phyloP scores from a whole-genome alignment of 1,140 invertebrate species.

The Drosophila funebris region DNA sequence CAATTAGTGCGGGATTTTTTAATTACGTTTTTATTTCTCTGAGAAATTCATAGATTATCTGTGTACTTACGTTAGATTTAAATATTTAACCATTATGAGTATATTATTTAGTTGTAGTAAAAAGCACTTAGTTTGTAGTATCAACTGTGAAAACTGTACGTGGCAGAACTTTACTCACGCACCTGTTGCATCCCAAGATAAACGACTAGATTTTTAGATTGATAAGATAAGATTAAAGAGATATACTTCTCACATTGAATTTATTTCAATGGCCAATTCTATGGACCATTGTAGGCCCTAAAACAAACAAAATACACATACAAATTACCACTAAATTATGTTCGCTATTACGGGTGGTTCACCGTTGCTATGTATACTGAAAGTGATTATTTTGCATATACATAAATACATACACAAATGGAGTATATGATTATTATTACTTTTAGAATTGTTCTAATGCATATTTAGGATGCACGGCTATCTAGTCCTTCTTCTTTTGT shows the following conservation, averaged over 20 bases:
- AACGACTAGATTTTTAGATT: background rate
- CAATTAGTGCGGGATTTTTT: background rate
- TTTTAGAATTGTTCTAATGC: constrained; percentile 45
- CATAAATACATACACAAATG: constrained; percentile 22
- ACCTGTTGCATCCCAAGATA: constrained; percentile 3
- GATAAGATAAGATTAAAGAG: constrained; percentile 10
- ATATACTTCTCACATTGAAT: constrained; percentile 43
- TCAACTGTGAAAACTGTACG: background rate
- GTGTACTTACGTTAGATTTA: background rate
- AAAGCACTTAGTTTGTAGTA: background rate
- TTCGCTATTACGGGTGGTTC: constrained; percentile 16
- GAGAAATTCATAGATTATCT: no score
- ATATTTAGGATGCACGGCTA: constrained; percentile 5
- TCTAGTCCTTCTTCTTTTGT: constrained; percentile 77
- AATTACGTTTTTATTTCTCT: no score
- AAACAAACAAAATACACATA: constrained; percentile 48
- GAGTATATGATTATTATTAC: constrained; percentile 16
- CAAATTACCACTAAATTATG: constrained; percentile 49
- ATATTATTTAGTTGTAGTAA: background rate
- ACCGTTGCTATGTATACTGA: constrained; percentile 47
- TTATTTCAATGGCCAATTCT: constrained; percentile 39
- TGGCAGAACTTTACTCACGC: background rate
- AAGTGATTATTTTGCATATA: constrained; percentile 31
- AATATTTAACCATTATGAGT: background rate
- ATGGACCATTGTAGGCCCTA: constrained; percentile 13